Conservation (phyloP, 1,140 invertebrate species). For the Anoplolepis gracilipes region DNA sequence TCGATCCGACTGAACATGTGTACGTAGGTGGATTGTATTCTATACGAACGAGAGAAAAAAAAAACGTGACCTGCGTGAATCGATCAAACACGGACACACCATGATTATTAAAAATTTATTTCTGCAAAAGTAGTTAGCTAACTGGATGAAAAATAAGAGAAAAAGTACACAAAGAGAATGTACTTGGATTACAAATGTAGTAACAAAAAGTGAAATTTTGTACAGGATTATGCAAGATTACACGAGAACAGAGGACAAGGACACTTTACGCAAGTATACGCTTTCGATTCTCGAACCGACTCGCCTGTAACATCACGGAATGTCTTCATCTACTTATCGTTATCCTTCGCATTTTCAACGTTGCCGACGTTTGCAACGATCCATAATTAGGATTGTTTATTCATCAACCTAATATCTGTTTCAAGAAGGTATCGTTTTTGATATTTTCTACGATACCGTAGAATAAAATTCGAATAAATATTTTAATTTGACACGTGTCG, state of each 20-base stretch:
- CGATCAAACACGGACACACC: conserved; percentile 6
- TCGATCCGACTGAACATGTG: conserved; percentile 24
- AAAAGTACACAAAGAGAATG: background rate
- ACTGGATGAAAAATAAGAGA: background rate
- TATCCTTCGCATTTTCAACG: background rate
- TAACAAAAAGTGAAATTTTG: background rate
- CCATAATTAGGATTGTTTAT: conserved; percentile 63
- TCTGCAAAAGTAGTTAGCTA: conserved; percentile 6
- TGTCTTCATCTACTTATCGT: background rate
- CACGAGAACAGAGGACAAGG: background rate
- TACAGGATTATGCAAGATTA: background rate
- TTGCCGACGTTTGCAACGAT: background rate
- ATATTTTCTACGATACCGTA: background rate
- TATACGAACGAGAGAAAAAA: conserved; percentile 33
- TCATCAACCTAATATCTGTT: background rate
- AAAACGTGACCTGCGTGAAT: background rate
- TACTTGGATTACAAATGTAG: background rate
- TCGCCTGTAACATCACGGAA: conserved; percentile 10
- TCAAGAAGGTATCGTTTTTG: background rate
- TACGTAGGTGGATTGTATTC: background rate
- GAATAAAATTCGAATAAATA: background rate
- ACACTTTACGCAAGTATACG: background rate
- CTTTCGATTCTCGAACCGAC: background rate
- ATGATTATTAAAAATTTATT: conserved; percentile 4
- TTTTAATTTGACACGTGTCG: conserved; percentile 1